Conservation (phyloP, 2,888 invertebrate species). For the Atrina japonica region DNA sequence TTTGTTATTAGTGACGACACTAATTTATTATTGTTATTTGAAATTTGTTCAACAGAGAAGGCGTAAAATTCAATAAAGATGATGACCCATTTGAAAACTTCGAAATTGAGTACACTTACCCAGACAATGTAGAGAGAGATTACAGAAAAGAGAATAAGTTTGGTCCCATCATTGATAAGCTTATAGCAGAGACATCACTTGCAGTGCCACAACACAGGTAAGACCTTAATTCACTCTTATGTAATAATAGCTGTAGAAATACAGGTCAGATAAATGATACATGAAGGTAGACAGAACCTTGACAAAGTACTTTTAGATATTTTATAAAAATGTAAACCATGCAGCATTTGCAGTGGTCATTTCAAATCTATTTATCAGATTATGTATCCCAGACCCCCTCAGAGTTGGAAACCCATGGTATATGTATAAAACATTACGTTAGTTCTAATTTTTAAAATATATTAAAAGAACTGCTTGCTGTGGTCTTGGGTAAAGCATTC, state of each 20-base stretch:
- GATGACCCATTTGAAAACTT: constrained; percentile 59
- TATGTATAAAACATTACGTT: too few relatives aligned
- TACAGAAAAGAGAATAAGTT: constrained; percentile 82
- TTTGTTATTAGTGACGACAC: background rate
- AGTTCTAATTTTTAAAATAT: too few relatives aligned
- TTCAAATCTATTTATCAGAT: too few relatives aligned
- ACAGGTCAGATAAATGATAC: too few relatives aligned
- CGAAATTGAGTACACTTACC: constrained; percentile 43
- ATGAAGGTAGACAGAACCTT: constrained; percentile 1
- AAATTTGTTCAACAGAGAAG: constrained; percentile 47
- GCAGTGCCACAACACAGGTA: constrained; percentile 72
- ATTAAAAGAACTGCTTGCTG: too few relatives aligned
- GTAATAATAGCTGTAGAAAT: too few relatives aligned
- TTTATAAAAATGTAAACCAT: too few relatives aligned
- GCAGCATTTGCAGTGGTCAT: too few relatives aligned
- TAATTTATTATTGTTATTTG: background rate
- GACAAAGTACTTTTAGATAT: too few relatives aligned
- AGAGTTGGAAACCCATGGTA: too few relatives aligned
- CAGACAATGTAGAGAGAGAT: constrained; percentile 49
- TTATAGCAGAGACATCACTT: constrained; percentile 82
- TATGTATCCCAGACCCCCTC: too few relatives aligned
- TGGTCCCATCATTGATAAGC: constrained; percentile 83
- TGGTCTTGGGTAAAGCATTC: too few relatives aligned
- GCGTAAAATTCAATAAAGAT: constrained; percentile 62
- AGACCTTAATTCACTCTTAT: background rate